Evolutionary conservation across 2,888 invertebrate species (phyloP), one percentile per base, ranked within the genome.

Genomic region (Dasysyrphus albostriatus): DNA sequence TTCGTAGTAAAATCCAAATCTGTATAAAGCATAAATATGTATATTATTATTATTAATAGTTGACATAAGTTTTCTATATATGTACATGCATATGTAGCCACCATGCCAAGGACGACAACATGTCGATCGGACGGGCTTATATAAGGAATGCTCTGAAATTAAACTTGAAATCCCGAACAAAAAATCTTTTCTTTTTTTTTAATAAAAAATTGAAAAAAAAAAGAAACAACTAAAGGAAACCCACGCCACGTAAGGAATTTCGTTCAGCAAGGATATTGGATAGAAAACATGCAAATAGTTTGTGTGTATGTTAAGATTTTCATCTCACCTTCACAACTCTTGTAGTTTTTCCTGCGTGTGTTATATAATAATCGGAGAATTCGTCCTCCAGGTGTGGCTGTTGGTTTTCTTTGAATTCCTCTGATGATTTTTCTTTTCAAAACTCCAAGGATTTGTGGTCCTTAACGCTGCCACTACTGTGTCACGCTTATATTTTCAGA

Each of bases 31-130:
- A 39, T 54, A 51, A 51, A 37, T 39, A 16, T 49, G 7, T 7
- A 16, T 65, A 3, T 51, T 24, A 67, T 37, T 65, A 3, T 51
- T 24, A 67, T 37, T 42, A 61, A 61, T 54, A 69, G 69, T 69
- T 69, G 54, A 69, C 51, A 69, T 39, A 39, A 39, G 9, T 39
- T 42, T 37, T 37, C 3, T 39, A 51, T 39, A 19, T 39, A 32
- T 56, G 16, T 24, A 3, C 3, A 24, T 24, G 24, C n/a, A n/a
- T 24, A 24, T 24, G 24, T 24, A 24, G 24, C 24, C 24, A 7
- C 32, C 3, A 7, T 6, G 6, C 58, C 37, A 49, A 58, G 58
- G 16, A 49, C 49, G 34, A 49, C 49, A 19, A 47, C 19, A 67
- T 49, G 34, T 49, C 67, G 67, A 67, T 67, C n/a, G 16, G 49